Conservation (phyloP, 2,797 vertebrate genomes). For the Acipenser ruthenus region DNA sequence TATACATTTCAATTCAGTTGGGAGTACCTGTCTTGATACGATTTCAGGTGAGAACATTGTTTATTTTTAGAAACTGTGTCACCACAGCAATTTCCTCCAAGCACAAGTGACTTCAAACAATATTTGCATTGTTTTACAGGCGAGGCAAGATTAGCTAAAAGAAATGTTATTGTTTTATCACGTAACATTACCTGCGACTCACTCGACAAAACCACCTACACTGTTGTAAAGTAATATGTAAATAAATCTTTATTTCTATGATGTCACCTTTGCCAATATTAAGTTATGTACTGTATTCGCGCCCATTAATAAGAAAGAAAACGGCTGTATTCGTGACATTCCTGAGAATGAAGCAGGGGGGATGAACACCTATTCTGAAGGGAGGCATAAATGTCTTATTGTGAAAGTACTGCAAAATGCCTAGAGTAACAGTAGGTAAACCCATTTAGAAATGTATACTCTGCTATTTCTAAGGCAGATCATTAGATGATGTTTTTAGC, state of each 20-base stretch:
- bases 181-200: slow-evolving; percentile 56
- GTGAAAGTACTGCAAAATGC: slow-evolving; percentile 27
- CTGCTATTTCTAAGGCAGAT: slow-evolving; percentile 22
- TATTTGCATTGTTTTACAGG: slow-evolving; percentile 49
- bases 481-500: slow-evolving; percentile 20
- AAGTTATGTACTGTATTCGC: slow-evolving; percentile 34
- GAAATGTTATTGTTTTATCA: slow-evolving; percentile 59
- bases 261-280: slow-evolving; percentile 41
- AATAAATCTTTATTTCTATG: slow-evolving; percentile 48
- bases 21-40: too few species aligned
- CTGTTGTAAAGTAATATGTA: slow-evolving; percentile 53
- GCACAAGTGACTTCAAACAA: slow-evolving; percentile 38
- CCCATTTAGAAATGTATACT: slow-evolving; percentile 25
- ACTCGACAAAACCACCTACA: slow-evolving; percentile 45
- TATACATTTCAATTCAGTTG: too few species aligned
- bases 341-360: slow-evolving; percentile 30
- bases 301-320: slow-evolving; percentile 42
- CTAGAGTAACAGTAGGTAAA: slow-evolving; percentile 36
- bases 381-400: slow-evolving; percentile 31
- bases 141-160: slow-evolving; percentile 44
- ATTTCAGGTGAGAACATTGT: too few species aligned
- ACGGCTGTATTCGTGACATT: slow-evolving; percentile 41
- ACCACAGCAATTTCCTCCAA: slow-evolving; percentile 28
- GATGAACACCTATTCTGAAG: slow-evolving; percentile 31
- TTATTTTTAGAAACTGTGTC: slow-evolving; percentile 34